phyloP scores from a whole-genome alignment of 1,140 invertebrate species.

The Drosophila pandora region DNA sequence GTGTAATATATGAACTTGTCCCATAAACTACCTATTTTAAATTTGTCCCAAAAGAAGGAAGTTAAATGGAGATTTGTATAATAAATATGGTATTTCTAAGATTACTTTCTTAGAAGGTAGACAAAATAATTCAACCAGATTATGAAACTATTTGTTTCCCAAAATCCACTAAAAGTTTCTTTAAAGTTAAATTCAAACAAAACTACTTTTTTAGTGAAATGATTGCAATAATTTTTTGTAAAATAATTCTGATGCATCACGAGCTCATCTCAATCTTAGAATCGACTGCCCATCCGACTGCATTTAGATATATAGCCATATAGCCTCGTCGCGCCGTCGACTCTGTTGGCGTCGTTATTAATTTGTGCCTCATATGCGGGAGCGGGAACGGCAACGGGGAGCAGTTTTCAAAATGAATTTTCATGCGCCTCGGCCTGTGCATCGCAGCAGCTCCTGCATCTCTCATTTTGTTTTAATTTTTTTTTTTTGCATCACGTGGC shows the following conservation, averaged over 20 bases:
- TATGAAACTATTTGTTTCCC: no score
- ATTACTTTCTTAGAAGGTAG: no score
- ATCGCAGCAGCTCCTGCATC: slow-evolving; percentile 36
- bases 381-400: slow-evolving; percentile 21
- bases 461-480: slow-evolving; percentile 46
- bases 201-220: no score
- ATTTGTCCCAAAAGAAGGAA: no score
- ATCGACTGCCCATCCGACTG: slow-evolving; percentile 5
- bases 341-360: slow-evolving; percentile 67
- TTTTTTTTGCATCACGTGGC: slow-evolving; percentile 69
- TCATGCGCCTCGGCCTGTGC: slow-evolving; percentile 52
- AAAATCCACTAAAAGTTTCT: no score
- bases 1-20: no score
- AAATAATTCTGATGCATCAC: slow-evolving; percentile 1
- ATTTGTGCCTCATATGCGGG: slow-evolving; percentile 53
- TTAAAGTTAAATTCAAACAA: no score
- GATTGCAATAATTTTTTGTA: no score
- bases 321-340: slow-evolving; percentile 52
- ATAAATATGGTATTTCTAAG: no score
- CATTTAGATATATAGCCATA: slow-evolving; percentile 31
- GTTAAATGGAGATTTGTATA: no score
- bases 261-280: slow-evolving; percentile 6
- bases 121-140: no score
- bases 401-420: slow-evolving; percentile 68
- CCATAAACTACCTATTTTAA: no score